Conservation (phyloP, 1,140 invertebrate genomes). For the Pristionchus pacificus region DNA sequence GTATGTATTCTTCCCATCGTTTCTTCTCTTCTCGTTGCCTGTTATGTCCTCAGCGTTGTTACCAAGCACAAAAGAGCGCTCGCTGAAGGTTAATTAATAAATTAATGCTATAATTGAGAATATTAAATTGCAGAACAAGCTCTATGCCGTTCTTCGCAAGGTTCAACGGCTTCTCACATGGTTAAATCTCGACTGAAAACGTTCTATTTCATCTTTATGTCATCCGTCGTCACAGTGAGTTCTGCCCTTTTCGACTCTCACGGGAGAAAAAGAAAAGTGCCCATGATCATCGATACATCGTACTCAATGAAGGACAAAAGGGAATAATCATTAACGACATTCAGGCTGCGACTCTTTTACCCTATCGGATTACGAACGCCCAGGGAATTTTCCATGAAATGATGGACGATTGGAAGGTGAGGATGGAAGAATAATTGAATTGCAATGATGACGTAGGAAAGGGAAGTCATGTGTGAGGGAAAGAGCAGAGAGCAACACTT, state of each 20-base stretch:
- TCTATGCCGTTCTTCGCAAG: constrained; percentile 21
- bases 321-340: not conserved
- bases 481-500: too few relatives aligned
- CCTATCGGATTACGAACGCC: not conserved
- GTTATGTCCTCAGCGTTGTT: constrained; percentile 45
- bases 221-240: constrained; percentile 43
- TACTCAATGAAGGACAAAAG: too few relatives aligned
- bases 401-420: not conserved
- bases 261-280: not conserved
- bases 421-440: not conserved
- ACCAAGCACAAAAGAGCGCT: constrained; percentile 34
- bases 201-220: constrained; percentile 50
- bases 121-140: constrained; percentile 32
- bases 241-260: not conserved
- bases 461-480: too few relatives aligned
- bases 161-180: constrained; percentile 4
- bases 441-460: too few relatives aligned
- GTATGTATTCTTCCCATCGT: constrained; percentile 46
- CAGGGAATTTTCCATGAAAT: not conserved
- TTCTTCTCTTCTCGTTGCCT: constrained; percentile 45
- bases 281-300: too few relatives aligned
- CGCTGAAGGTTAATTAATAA: not conserved
- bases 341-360: not conserved
- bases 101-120: not conserved
- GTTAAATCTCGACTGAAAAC: constrained; percentile 42